Evolutionary conservation across 2,888 invertebrate genomes (phyloP), one percentile per base, ranked within the genome.

Genomic region (Coenonympha arcania): DNA sequence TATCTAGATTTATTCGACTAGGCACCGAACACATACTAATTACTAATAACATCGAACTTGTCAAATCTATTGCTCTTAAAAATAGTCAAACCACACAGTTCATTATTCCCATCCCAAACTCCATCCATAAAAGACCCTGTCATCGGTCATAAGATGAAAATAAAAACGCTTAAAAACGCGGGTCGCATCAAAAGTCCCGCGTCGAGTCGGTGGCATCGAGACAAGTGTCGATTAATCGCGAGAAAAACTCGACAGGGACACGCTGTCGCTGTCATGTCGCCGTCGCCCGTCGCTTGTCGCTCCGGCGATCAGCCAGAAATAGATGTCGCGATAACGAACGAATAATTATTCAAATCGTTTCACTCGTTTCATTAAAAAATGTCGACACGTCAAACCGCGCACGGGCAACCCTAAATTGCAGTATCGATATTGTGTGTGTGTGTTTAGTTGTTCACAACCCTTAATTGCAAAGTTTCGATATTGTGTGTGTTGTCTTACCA

Each of bases 181-280:
- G 68, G 57, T 44, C 69, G 63, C 70, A 69, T 71, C 44, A 44
- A 34, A 40, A 24, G 44, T 30, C 18, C 30, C 41, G 41, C 41
- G 71, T 72, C 71, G 65, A 64, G 59, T 64, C 68, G 68, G 62
- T 58, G 64, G 64, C 66, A 57, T 58, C 59, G 59, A 56, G 50
- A 60, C 63, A 58, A 63, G 80, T 80, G 80, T 73, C 80, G 80
- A 83, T 82, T 79, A 81, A 73, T 52, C 55, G 60, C 66, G 69
- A 78, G 75, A 77, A 77, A 79, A 79, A 75, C 65, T 67, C 66
- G 70, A 72, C 71, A 69, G 61, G 55, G 63, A 73, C 71, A 72
- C 63, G 68, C 63, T 78, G 82, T 81, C 76, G 69, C 62, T 73
- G 82, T 79, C 80, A 71, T 77, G 60, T 62, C 56, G 54, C 50